Percentiles rank a stretch among this genome's conserved stretches.
Evolutionary conservation across 2,797 vertebrate genomes (phyloP).

Genomic region (Triplophysa yarkandensis): DNA sequence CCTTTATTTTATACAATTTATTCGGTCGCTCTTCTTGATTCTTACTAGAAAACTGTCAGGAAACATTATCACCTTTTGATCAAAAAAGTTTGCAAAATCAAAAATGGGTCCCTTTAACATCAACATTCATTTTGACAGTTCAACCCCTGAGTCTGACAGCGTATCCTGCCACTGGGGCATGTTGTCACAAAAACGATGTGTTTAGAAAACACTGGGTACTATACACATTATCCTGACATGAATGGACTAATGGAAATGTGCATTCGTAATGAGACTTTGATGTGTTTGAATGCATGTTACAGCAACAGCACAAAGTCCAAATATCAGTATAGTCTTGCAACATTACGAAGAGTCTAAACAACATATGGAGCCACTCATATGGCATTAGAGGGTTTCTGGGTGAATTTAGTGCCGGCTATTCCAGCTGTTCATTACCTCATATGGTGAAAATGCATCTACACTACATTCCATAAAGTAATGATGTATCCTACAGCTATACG

Average conservation of each 20-base stretch:
- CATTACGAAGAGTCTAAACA: constrained; percentile 28
- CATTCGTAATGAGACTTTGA: constrained; percentile 18
- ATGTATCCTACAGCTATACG: constrained; percentile 20
- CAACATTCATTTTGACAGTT: too few relatives aligned
- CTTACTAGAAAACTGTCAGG: too few relatives aligned
- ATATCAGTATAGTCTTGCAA: constrained; percentile 22
- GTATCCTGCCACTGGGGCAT: not conserved
- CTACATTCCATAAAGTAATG: constrained; percentile 26
- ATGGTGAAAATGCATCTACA: constrained; percentile 7
- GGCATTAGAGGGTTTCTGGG: constrained; percentile 11
- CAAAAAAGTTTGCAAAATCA: too few relatives aligned
- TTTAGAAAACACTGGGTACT: not conserved
- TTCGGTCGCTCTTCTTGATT: too few relatives aligned
- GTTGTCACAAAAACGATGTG: not conserved
- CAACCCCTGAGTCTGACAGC: not conserved
- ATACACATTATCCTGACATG: not conserved
- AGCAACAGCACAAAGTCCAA: constrained; percentile 29
- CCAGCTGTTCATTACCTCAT: constrained; percentile 29
- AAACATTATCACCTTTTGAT: too few relatives aligned
- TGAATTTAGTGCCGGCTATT: constrained; percentile 3
- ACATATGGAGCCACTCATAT: constrained; percentile 16
- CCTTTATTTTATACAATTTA: too few relatives aligned
- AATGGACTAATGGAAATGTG: constrained; percentile 7
- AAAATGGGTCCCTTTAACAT: too few relatives aligned
- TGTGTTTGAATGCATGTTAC: constrained; percentile 1